A percentile compares a stretch with the other conserved stretches of the same genome.
Conservation (phyloP, 1,140 invertebrate genomes). For the Heliconius himera region DNA sequence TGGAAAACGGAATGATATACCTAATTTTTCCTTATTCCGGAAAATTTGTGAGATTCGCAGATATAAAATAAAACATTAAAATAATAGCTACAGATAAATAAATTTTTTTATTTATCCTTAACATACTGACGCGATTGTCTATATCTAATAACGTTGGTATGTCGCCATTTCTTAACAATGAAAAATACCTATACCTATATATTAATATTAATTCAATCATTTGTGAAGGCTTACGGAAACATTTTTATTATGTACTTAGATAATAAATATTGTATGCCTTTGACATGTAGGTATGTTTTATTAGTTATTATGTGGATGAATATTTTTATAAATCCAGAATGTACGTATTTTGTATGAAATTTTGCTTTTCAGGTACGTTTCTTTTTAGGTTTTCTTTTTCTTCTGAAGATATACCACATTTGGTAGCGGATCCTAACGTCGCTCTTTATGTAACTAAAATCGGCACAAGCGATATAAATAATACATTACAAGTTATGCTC, state of each 20-base stretch:
- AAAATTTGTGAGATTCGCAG: background rate
- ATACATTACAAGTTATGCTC: background rate
- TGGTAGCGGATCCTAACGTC: too few relatives aligned
- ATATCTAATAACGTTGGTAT: background rate
- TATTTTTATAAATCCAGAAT: too few relatives aligned
- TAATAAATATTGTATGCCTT: background rate
- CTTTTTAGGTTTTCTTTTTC: too few relatives aligned
- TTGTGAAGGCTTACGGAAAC: constrained; percentile 1
- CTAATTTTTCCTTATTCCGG: too few relatives aligned
- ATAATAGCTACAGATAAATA: background rate
- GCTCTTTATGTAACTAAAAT: too few relatives aligned
- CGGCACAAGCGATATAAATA: background rate
- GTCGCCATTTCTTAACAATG: background rate
- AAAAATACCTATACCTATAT: background rate
- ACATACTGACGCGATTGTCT: background rate
- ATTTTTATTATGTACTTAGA: background rate
- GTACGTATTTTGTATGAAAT: too few relatives aligned
- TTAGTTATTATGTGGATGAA: too few relatives aligned
- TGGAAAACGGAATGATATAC: too few relatives aligned
- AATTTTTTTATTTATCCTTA: background rate
- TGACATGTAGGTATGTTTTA: too few relatives aligned
- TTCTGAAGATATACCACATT: too few relatives aligned
- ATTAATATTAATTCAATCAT: background rate
- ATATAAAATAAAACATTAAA: background rate
- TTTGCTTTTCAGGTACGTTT: too few relatives aligned